phyloP scores from a whole-genome alignment of 2,888 invertebrate species.

The Troilus luridus region DNA sequence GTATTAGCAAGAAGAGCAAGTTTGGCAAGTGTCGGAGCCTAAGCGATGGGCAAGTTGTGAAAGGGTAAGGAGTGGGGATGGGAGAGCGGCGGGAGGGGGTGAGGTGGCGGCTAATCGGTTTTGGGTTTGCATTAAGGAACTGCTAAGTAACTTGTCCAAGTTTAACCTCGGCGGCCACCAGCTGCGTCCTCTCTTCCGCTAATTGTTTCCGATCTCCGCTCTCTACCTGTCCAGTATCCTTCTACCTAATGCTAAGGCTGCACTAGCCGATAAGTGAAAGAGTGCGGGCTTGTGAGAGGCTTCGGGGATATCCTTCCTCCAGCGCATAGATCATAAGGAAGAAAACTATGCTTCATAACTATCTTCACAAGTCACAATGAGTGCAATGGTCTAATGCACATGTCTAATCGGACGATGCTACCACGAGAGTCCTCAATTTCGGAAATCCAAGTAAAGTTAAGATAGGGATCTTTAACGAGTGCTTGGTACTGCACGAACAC shows the following conservation, averaged over 20 bases:
- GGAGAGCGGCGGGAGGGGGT: not conserved
- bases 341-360: too few relatives aligned
- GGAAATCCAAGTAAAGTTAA: too few relatives aligned
- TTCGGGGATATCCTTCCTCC: too few relatives aligned
- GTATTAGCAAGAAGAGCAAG: not conserved
- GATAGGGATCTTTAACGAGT: too few relatives aligned
- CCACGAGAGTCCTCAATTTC: too few relatives aligned
- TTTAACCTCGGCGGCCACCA: constrained; percentile 31
- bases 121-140: constrained; percentile 45
- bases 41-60: constrained; percentile 27
- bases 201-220: constrained; percentile 20
- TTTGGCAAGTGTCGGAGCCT: not conserved
- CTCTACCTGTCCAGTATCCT: not conserved
- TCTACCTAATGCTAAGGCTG: not conserved
- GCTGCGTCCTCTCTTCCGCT: not conserved
- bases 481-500: too few relatives aligned
- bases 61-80: too few relatives aligned
- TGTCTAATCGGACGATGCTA: too few relatives aligned
- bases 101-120: constrained; percentile 43
- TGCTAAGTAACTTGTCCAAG: constrained; percentile 45
- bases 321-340: too few relatives aligned
- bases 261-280: not conserved
- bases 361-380: too few relatives aligned
- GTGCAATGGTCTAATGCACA: too few relatives aligned
- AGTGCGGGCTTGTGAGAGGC: not conserved